phyloP scores from a whole-genome alignment of 2,888 invertebrate species.

The Acanthoscelides obtectus region DNA sequence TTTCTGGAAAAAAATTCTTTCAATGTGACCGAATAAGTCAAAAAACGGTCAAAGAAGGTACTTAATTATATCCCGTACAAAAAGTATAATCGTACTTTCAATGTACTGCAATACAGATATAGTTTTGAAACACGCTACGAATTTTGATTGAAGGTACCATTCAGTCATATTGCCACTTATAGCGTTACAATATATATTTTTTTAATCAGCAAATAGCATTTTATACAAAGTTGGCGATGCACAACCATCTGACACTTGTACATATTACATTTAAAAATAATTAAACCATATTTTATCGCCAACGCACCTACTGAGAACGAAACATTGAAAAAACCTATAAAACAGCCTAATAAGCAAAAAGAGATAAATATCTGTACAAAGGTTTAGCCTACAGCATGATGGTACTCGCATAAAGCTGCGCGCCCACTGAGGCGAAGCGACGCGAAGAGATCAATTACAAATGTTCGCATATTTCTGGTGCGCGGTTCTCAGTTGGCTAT shows the following conservation, averaged over 20 bases:
- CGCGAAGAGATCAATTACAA: no score
- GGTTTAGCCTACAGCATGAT: constrained; percentile 34
- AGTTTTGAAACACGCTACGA: background rate
- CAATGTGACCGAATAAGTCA: no score
- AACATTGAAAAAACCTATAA: constrained; percentile 30
- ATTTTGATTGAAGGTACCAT: background rate
- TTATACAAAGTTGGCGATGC: constrained; percentile 36
- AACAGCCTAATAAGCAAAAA: constrained; percentile 22
- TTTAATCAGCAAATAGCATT: constrained; percentile 13
- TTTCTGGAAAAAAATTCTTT: no score
- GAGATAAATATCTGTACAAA: constrained; percentile 33
- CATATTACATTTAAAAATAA: constrained; percentile 24
- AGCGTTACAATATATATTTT: background rate
- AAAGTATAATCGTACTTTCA: background rate
- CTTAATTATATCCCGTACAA: no score
- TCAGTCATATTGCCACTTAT: background rate
- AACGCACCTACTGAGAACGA: constrained; percentile 32
- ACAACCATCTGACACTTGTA: constrained; percentile 42
- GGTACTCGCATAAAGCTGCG: constrained; percentile 2
- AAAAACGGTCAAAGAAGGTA: no score
- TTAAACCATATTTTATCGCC: constrained; percentile 38
- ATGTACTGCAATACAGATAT: background rate
- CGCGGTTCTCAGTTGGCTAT: no score
- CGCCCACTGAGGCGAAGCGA: no score
- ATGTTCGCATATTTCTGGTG: no score